Conservation (phyloP, 2,797 vertebrate species). For the Neosalanx taihuensis region DNA sequence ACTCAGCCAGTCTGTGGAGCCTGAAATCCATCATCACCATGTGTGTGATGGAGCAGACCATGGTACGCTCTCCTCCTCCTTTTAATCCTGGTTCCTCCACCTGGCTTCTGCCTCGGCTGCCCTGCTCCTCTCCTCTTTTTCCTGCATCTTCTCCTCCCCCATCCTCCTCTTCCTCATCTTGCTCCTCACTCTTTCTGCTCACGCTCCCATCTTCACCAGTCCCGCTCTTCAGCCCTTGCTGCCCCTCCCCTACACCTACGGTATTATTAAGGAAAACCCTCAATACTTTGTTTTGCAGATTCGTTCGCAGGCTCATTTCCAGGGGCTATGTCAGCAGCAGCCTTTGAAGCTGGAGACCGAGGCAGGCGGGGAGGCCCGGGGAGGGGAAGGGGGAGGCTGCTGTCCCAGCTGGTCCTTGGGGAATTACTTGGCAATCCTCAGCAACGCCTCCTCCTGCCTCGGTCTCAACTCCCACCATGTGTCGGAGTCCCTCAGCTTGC, state of each 20-base stretch:
- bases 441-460: constrained; percentile 90
- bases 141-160: too few species aligned
- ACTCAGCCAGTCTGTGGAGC: constrained; percentile 96
- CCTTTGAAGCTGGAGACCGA: constrained; percentile 47
- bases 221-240: neutral
- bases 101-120: neutral
- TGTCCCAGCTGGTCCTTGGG: constrained; percentile 98
- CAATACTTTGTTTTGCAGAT: constrained; percentile 76
- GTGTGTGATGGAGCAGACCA: constrained; percentile 94
- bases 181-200: neutral
- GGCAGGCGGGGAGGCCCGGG: constrained; percentile 17
- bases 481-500: constrained; percentile 83
- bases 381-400: constrained; percentile 75
- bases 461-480: constrained; percentile 87
- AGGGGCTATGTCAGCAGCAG: constrained; percentile 85
- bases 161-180: neutral
- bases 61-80: constrained; percentile 72
- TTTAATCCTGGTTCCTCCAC: neutral
- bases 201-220: neutral
- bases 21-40: constrained; percentile 93
- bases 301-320: constrained; percentile 85
- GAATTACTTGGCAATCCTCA: constrained; percentile 91
- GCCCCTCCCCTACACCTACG: too few species aligned
- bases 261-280: constrained; percentile 18
- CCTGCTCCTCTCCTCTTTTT: neutral